Percentiles rank a stretch among this genome's conserved stretches.
These are phyloP conservation scores for Metallyticus violacea DNA, from an alignment of 2,888 invertebrate species.

Conservation along the genomic window DNA sequence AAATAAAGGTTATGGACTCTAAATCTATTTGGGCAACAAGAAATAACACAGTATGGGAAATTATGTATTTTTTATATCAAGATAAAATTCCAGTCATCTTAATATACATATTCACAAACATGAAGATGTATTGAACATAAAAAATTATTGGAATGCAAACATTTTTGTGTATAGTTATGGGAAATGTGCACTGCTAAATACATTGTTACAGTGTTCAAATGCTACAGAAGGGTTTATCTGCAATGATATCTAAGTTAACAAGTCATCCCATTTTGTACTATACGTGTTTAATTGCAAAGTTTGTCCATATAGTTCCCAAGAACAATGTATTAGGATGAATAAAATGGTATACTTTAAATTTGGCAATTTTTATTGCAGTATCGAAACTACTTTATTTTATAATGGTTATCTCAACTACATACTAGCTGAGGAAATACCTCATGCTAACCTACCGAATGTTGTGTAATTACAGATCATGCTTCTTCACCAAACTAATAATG, in stretches of 20 bases:
- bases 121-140: neutral
- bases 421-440: too few relatives aligned
- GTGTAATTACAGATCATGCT: too few relatives aligned
- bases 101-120: neutral
- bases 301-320: neutral
- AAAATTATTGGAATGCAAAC: neutral
- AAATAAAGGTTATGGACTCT: neutral
- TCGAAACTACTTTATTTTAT: too few relatives aligned
- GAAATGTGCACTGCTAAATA: neutral
- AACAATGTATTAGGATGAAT: too few relatives aligned
- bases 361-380: too few relatives aligned
- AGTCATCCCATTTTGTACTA: too few relatives aligned
- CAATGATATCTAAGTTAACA: too few relatives aligned
- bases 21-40: neutral
- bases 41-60: neutral
- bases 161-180: neutral
- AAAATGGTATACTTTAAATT: too few relatives aligned
- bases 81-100: too few relatives aligned
- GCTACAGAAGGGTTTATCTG: neutral
- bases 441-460: too few relatives aligned
- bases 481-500: too few relatives aligned
- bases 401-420: too few relatives aligned
- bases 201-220: neutral
- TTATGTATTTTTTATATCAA: neutral
- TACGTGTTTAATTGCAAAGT: neutral